Base-by-base conservation (phyloP, 37 sponge, comb jelly and placozoan species). In the Ianthella basta region DNA sequence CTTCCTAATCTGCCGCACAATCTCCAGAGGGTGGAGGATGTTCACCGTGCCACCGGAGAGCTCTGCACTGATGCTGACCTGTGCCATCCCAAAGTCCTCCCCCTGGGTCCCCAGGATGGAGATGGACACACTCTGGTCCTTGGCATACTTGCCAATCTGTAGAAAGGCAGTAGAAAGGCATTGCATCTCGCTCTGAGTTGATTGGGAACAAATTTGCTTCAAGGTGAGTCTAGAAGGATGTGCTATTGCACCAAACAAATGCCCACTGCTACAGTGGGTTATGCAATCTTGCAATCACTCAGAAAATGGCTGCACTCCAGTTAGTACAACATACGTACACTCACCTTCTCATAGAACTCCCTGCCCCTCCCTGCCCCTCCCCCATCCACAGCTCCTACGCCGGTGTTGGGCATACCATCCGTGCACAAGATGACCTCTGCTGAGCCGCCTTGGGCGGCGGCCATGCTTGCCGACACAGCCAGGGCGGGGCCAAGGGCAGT, bases 21-120 rank as follows among this genome's bases (percentile, higher is more conserved):
- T 91, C 87, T 97, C 97, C 83, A 97, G 88, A 25, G 97, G 97
- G 67, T 97, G 95, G 29, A 97, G 91, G 67, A 94, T 93, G 87
- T 97, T 97, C 72, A 97, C 90, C 15, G 95, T 94, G 30, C 97
- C 97, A 68, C 85, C 87, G 30, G 95, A 92, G 59, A 94, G 80
- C 72, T 90, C 78, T 23, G 97, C 95, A 72, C 95, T 91, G 44
- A 87, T 60, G n/a, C 90, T 85, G 56, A 97, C 85, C 20, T 90
- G 80, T 30, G 87, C 89, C 95, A 97, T 88, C 10, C 90, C 92
- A 90, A 95, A 94, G 21, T 82, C 84, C 1, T 88, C 86, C 13
- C 97, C 97, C 56, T 97, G 93, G 75, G 94, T 97, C 20, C 94
- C 97, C 40, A 97, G 87, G 30, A 97, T 83, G 74, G 97, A 97